Conservation (phyloP, 2,113 vertebrate genomes). For the Eulacestoma nigropectus region DNA sequence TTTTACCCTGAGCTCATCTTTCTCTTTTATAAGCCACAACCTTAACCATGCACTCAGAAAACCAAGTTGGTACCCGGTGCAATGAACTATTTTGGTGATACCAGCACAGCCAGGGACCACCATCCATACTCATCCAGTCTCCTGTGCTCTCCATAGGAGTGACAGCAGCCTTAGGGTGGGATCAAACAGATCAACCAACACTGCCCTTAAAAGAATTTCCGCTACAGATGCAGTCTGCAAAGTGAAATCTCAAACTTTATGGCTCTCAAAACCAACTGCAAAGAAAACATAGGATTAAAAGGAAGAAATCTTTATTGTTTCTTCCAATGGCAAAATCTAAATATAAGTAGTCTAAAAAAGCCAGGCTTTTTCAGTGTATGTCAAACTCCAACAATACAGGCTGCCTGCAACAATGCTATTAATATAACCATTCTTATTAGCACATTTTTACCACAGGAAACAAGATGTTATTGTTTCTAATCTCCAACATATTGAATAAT, state of each 20-base stretch:
- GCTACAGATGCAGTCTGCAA: background rate
- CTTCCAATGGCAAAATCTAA: background rate
- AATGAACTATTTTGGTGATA: background rate
- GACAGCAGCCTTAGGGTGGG: background rate
- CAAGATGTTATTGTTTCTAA: conserved; percentile 46
- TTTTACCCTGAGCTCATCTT: background rate
- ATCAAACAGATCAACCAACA: background rate
- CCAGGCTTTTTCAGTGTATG: background rate
- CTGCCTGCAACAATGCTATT: background rate
- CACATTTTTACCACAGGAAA: conserved; percentile 31
- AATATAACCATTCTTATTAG: conserved; percentile 25
- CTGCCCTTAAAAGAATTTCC: background rate
- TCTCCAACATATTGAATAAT: conserved; percentile 23
- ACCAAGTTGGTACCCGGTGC: background rate
- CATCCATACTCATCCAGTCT: background rate
- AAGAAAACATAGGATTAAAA: background rate
- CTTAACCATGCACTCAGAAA: background rate
- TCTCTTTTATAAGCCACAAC: background rate
- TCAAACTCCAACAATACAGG: background rate
- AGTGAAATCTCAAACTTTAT: background rate
- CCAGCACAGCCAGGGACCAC: background rate
- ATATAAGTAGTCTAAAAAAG: background rate
- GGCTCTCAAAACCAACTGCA: background rate
- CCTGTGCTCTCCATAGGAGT: background rate
- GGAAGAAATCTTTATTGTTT: background rate